These are phyloP conservation scores for Platyscapa corneri DNA, from an alignment of 1,140 invertebrate species.

Conservation along the genomic window DNA sequence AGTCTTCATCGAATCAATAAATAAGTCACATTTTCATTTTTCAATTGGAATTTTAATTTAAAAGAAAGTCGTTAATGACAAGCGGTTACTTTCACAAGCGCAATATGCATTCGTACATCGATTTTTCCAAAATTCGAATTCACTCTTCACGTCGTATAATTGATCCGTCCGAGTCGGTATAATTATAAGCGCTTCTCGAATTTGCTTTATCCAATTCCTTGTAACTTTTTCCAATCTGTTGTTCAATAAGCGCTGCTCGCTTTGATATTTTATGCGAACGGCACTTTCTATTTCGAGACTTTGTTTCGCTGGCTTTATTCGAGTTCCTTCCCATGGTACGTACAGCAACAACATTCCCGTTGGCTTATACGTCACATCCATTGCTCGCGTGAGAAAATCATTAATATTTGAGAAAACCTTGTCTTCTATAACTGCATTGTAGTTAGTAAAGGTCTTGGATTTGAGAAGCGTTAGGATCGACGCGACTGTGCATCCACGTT, in stretches of 20 bases:
- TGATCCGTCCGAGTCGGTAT: conserved; percentile 72
- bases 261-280: not conserved
- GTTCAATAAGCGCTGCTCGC: conserved; percentile 57
- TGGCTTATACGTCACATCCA: conserved; percentile 85
- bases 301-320: conserved; percentile 75
- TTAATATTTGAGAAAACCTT: conserved; percentile 78
- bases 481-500: too few relatives aligned
- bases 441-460: not conserved
- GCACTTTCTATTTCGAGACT: not conserved
- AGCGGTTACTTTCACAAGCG: too few relatives aligned
- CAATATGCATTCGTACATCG: too few relatives aligned
- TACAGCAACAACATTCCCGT: conserved; percentile 86
- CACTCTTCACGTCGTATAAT: conserved; percentile 81
- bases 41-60: too few relatives aligned
- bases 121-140: conserved; percentile 89
- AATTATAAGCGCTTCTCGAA: conserved; percentile 83
- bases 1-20: too few relatives aligned
- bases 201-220: conserved; percentile 88
- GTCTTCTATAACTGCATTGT: conserved; percentile 57
- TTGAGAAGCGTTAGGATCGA: too few relatives aligned
- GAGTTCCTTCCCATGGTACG: conserved; percentile 81
- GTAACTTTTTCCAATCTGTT: conserved; percentile 86
- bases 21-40: too few relatives aligned
- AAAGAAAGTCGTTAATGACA: too few relatives aligned
- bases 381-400: conserved; percentile 84